Evolutionary conservation across 1,140 invertebrate genomes (phyloP), one percentile per base, ranked within the genome.

Genomic region (Ceratoteleas bidentatus): DNA sequence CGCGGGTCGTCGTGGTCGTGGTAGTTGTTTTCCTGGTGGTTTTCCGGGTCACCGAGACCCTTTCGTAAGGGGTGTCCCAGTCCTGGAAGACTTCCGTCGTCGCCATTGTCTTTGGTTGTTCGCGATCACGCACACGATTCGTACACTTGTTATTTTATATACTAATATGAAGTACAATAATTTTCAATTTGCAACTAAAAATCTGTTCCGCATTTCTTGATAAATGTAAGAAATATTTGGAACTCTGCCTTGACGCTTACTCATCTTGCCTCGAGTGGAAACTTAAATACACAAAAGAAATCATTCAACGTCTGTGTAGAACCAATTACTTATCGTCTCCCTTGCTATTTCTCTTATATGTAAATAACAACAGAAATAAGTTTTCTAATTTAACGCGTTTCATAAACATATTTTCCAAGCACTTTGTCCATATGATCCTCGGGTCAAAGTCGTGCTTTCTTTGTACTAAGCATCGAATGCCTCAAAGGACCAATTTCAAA

Each of bases 21-120:
- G 85, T 91, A 60, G 83, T 90, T 38, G 80, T 87, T n/a, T 14
- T 52, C 4, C 15, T 52, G 45, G 87, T 90, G 0, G 88, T 90
- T 34, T 84, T 90, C 54, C 84, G 86, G 5, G 82, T 85, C 57
- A 89, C 84, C 3, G 87, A 77, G 16, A 85, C 84, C 24, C 87
- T 84, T 32, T 91, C 90, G 16, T 89, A 85, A 15, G 90, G 90
- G 3, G 85, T 86, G 49, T 91, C 90, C 90, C 90, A 91, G 43
- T 91, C 90, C 79, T 91, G 90, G 50, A 90, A 91, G 10, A 91
- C 86, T 58, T 91, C 88, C 16, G 90, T 91, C 8, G 90, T 91
- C 64, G 90, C 89, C 90, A 92, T 79, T 90, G 43, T 76, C 84
- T 64, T 15, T 54, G 13, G 57, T 15, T 58, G 43, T 68, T 49